These are phyloP conservation scores for Hippocampus zosterae DNA, from an alignment of 2,113 vertebrate species.

Conservation along the genomic window DNA sequence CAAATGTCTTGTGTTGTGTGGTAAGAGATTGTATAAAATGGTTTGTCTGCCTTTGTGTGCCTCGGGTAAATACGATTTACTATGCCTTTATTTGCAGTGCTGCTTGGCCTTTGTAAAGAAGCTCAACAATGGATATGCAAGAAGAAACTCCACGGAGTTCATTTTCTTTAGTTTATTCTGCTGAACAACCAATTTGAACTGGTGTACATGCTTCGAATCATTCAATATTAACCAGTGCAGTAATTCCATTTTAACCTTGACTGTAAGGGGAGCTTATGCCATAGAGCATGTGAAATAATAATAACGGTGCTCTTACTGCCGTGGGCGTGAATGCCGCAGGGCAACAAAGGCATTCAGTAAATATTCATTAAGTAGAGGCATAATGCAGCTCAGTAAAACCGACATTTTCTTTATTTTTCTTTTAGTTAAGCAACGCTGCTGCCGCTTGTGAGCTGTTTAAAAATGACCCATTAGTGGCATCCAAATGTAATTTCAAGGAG, in stretches of 20 bases:
- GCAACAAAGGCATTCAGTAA: conserved; percentile 2
- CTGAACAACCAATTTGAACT: neutral
- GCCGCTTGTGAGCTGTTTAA: neutral
- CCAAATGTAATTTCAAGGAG: conserved; percentile 1
- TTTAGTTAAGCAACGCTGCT: neutral
- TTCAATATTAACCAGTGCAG: neutral
- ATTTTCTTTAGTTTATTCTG: neutral
- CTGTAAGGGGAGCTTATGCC: neutral
- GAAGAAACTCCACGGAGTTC: neutral
- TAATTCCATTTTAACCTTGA: neutral
- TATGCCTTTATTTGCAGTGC: neutral
- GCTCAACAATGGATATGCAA: neutral
- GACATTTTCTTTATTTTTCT: neutral
- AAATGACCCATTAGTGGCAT: neutral
- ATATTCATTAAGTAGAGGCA: neutral
- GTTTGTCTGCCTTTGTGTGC: too few relatives aligned
- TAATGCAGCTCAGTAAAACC: neutral
- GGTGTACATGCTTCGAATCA: neutral
- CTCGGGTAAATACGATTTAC: too few relatives aligned
- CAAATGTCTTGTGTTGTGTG: neutral
- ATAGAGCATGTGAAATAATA: neutral
- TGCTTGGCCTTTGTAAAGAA: neutral
- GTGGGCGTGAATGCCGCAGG: neutral
- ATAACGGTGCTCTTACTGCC: neutral
- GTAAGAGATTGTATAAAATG: neutral